Evolutionary conservation across 2,113 vertebrate genomes (phyloP), one percentile per base, ranked within the genome.

Genomic region (Talpa occidentalis): DNA sequence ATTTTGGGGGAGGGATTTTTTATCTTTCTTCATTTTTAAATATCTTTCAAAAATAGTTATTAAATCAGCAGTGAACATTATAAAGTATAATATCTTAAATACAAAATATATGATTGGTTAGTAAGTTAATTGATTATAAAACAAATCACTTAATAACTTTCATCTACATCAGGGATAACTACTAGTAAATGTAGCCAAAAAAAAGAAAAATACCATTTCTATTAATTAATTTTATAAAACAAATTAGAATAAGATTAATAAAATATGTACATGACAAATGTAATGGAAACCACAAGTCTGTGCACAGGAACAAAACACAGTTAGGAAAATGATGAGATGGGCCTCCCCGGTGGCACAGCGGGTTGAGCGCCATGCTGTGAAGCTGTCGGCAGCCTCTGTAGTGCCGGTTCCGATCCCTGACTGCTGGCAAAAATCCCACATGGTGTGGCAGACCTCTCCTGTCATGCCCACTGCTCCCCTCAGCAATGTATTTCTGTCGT

Each of bases 241-340:
- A 72, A 66, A 88, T 72, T 93, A 86, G 47, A 85, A 76, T 73
- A 70, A 78, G 74, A 67, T 94, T 88, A 85, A 85, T 81, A 70
- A 15, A 78, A 62, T 70, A 82, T 40, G 1, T 79, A 2, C 73
- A 60, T 47, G 30, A 52, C 69, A 72, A 80, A 30, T 17, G 16
- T 56, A 92, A 90, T 79, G n/a, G 79, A 93, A 89, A 49, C 15
- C 17, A 82, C 10, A 67, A 28, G 62, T 88, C 26, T 90, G 90
- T 69, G 74, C 21, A 64, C 32, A 64, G 10, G 5, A 77, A 4
- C 28, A 49, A 69, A 91, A 90, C 44, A 19, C 8, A 44, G 44
- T 77, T 86, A 26, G 85, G 15, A 15, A 70, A 88, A 15, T 16
- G 14, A 40, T n/a, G 22, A 8, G 1, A 37, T 32, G 4, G n/a